A percentile compares a stretch with the other conserved stretches of the same genome.
phyloP scores from a whole-genome alignment of 2,888 invertebrate genomes.

The Allophyes oxyacanthae region DNA sequence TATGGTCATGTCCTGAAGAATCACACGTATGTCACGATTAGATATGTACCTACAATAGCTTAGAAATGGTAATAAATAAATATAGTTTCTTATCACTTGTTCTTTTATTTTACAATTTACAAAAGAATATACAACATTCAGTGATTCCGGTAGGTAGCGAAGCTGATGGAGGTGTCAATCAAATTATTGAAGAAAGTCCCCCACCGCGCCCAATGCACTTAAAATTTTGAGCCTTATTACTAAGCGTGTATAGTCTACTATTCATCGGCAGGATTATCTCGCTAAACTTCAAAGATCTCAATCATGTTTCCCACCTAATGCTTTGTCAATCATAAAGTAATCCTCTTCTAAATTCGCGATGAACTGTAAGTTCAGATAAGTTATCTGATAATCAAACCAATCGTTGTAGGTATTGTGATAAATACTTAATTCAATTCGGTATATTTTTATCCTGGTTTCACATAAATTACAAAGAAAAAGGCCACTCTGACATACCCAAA shows the following conservation, averaged over 20 bases:
- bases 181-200: conserved; percentile 1
- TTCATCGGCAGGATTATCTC: conserved; percentile 5
- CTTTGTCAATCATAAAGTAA: conserved; percentile 28
- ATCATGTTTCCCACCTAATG: conserved; percentile 6
- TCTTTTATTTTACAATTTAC: conserved; percentile 27
- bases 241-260: background rate
- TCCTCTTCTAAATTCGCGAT: conserved; percentile 7
- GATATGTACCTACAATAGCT: conserved; percentile 40
- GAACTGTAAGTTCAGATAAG: conserved; percentile 24
- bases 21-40: conserved; percentile 27
- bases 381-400: conserved; percentile 15
- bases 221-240: conserved; percentile 1
- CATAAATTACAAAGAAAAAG: too few relatives aligned
- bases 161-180: conserved; percentile 20
- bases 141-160: conserved; percentile 1
- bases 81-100: conserved; percentile 28
- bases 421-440: too few relatives aligned
- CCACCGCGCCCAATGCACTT: background rate
- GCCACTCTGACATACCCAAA: too few relatives aligned
- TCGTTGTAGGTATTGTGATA: too few relatives aligned
- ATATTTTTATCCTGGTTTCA: too few relatives aligned
- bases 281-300: conserved; percentile 22
- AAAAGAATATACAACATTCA: too few relatives aligned
- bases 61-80: conserved; percentile 42
- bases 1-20: conserved; percentile 2